Evolutionary conservation across 2,797 vertebrate species (phyloP).

Genomic region (Micromesistius poutassou): DNA sequence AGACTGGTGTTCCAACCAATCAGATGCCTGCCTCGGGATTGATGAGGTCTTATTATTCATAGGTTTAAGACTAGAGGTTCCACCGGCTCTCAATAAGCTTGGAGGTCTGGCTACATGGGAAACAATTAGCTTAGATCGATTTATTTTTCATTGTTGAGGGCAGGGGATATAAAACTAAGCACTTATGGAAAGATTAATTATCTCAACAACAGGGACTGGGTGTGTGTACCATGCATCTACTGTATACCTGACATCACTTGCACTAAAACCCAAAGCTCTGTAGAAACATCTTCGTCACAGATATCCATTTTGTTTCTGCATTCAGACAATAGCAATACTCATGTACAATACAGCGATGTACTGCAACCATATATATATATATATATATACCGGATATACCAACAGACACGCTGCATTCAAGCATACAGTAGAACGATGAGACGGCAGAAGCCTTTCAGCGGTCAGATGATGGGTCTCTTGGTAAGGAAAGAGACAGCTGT

Average conservation of each 20-base stretch:
- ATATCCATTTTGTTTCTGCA: conserved; percentile 50
- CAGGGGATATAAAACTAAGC: background rate
- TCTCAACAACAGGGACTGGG: background rate
- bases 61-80: background rate
- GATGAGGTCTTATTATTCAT: background rate
- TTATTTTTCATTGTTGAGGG: background rate
- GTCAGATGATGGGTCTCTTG: conserved; percentile 27
- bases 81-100: background rate
- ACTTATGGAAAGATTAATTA: background rate
- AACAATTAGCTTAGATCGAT: background rate
- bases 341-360: no score
- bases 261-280: conserved; percentile 53
- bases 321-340: conserved; percentile 67
- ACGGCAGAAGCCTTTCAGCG: conserved; percentile 8
- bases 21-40: background rate
- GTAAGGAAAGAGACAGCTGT: conserved; percentile 40
- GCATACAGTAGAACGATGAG: background rate
- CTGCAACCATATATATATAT: background rate
- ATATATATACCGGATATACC: background rate
- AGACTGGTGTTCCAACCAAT: background rate
- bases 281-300: conserved; percentile 34
- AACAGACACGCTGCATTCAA: background rate
- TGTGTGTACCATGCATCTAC: conserved; percentile 36
- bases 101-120: background rate
- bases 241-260: conserved; percentile 61